phyloP scores from a whole-genome alignment of 1,140 invertebrate species.

The Dendrolimus kikuchii region DNA sequence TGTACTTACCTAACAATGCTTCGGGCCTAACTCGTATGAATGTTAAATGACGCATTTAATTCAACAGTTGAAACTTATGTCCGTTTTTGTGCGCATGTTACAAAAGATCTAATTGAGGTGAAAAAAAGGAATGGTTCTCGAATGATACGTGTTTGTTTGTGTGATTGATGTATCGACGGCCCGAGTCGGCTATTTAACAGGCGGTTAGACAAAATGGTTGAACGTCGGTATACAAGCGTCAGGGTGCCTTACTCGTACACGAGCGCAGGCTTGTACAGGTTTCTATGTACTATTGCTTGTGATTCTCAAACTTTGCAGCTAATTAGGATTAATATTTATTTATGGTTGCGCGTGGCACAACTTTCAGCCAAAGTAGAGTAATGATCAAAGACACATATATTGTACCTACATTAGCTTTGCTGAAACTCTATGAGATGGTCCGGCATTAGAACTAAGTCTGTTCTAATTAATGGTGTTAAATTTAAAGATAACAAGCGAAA shows the following conservation, averaged over 20 bases:
- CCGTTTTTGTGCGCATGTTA: conserved; percentile 39
- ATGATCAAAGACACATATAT: too few species aligned
- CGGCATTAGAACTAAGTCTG: too few species aligned
- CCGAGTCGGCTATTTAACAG: conserved; percentile 62
- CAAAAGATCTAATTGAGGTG: conserved; percentile 68
- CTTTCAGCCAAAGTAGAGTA: too few species aligned
- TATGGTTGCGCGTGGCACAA: too few species aligned
- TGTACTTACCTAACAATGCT: neutral
- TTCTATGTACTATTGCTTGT: conserved; percentile 37
- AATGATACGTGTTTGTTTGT: conserved; percentile 66
- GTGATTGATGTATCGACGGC: conserved; percentile 69
- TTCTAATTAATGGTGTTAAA: too few species aligned
- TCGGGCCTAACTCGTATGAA: conserved; percentile 14
- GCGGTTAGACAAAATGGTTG: conserved; percentile 64
- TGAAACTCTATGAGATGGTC: too few species aligned
- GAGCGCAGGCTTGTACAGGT: conserved; percentile 21
- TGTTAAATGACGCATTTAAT: conserved; percentile 59
- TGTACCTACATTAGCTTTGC: too few species aligned
- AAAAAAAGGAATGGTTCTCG: conserved; percentile 54
- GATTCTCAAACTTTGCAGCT: conserved; percentile 41
- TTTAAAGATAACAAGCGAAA: too few species aligned
- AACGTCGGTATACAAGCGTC: conserved; percentile 36
- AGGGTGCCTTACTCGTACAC: conserved; percentile 47
- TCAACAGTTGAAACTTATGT: conserved; percentile 39
- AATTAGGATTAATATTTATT: conserved; percentile 1